Conservation (phyloP, 2,113 vertebrate species). For the Datnioides undecimradiatus region DNA sequence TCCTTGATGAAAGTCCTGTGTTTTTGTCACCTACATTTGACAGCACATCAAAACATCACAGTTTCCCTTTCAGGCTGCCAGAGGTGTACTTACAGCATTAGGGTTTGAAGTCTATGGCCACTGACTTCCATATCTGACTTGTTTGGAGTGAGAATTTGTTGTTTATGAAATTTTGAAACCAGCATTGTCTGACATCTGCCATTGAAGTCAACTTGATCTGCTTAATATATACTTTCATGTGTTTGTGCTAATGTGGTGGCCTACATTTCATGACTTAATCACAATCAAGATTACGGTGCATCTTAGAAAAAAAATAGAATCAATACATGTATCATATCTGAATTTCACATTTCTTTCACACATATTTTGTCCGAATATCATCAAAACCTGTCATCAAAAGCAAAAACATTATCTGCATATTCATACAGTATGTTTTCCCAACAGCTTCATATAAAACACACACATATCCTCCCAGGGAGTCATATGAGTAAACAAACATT, state of each 20-base stretch:
- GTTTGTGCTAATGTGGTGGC: not conserved
- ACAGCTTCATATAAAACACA: constrained; percentile 29
- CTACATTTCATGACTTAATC: not conserved
- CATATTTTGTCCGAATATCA: not conserved
- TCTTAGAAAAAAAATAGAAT: not conserved
- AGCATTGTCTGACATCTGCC: not conserved
- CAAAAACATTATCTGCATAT: constrained; percentile 47
- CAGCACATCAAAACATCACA: too few relatives aligned
- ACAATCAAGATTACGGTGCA: not conserved
- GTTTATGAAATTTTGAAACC: constrained; percentile 1
- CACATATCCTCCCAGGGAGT: constrained; percentile 19
- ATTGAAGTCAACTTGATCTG: not conserved
- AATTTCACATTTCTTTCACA: not conserved
- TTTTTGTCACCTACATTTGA: too few relatives aligned
- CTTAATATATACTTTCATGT: not conserved
- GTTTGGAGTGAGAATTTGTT: too few relatives aligned
- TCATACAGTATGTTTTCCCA: constrained; percentile 36
- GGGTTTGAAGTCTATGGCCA: too few relatives aligned
- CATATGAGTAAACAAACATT: constrained; percentile 58
- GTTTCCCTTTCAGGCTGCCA: too few relatives aligned
- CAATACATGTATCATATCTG: not conserved
- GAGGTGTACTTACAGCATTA: too few relatives aligned
- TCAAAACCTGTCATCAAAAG: constrained; percentile 22
- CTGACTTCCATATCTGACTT: too few relatives aligned
- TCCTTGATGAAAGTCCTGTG: too few relatives aligned